Base-by-base conservation (phyloP, 2,888 invertebrate genomes). In the Drosophila histrio region DNA sequence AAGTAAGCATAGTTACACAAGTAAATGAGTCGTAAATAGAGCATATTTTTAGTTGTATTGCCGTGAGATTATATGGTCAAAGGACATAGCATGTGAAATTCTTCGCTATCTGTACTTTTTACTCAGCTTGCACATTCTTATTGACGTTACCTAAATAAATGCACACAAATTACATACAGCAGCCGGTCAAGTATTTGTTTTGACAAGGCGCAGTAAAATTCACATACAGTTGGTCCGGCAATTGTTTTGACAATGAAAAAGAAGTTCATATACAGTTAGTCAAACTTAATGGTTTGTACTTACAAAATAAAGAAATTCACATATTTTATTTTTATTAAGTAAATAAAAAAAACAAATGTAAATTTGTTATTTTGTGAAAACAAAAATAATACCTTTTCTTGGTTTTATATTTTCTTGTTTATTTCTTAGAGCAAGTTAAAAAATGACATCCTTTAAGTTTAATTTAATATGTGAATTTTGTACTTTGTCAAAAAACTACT, bases 1-100 rank as follows among this genome's bases (percentile, higher is more conserved):
- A 79, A 87, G 81, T 82, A 82, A 87, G 81, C 78, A 41, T 44
- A 46, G n/a, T 43, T n/a, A 26, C 6, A 22, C n/a, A n/a, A 9
- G 41, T 28, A 32, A 38, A 50, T 19, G n/a, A 30, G 24, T 74
- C 8, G n/a, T 39, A 44, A 8, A 34, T 43, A 17, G 21, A 56
- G 11, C 39, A 44, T 21, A 56, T 26, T 21, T 32, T 26, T 21
- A 19, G 34, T 13, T 17, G 26, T 56, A 28, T 53, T 38, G 5
- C 7, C 9, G 41, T 30, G 13, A 38, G 32, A 47, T 44, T 74
- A 21, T 38, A 50, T 41, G 43, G 3, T 17, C 13, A 34, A 58
- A 47, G 38, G 47, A 19, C 41, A 47, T 65, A 52, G 26, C 39
- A 17, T 32, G 13, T 65, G 46, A 34, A 30, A 43, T 39, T 21